phyloP scores from a whole-genome alignment of 2,113 vertebrate genomes.

The Ailuropoda melanoleuca region DNA sequence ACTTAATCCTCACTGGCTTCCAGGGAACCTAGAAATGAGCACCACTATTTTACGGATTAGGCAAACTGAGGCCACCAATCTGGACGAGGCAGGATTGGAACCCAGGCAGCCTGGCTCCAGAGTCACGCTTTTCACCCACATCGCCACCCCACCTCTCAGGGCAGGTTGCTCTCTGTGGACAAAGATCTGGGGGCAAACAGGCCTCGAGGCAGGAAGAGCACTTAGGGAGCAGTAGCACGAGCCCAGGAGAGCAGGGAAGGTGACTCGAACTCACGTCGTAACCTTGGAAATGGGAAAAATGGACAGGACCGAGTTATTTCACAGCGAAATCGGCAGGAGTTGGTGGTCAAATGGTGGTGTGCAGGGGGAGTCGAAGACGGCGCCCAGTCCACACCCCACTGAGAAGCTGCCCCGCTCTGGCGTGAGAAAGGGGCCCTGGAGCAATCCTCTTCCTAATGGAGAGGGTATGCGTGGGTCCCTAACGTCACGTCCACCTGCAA shows the following conservation, averaged over 20 bases:
- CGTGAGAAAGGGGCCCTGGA: background rate
- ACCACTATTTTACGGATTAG: background rate
- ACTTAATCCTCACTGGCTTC: background rate
- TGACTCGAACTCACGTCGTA: background rate
- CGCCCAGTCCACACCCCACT: background rate
- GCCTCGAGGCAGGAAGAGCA: background rate
- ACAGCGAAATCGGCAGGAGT: background rate
- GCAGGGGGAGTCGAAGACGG: background rate
- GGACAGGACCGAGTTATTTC: background rate
- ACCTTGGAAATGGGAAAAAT: background rate
- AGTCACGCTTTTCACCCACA: background rate
- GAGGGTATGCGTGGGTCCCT: background rate
- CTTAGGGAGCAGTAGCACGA: background rate
- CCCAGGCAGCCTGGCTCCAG: background rate
- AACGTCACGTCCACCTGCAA: no score
- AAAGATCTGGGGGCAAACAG: background rate
- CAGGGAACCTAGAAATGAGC: background rate
- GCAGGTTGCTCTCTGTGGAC: background rate
- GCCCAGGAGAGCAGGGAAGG: fast-evolving
- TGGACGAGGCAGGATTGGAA: background rate
- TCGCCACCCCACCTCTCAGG: background rate
- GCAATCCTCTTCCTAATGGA: fast-evolving
- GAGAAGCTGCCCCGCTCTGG: background rate
- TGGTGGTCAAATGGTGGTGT: background rate
- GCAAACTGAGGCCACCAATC: background rate